Conservation (phyloP, 2,113 vertebrate species). For the Lampris incognitus region DNA sequence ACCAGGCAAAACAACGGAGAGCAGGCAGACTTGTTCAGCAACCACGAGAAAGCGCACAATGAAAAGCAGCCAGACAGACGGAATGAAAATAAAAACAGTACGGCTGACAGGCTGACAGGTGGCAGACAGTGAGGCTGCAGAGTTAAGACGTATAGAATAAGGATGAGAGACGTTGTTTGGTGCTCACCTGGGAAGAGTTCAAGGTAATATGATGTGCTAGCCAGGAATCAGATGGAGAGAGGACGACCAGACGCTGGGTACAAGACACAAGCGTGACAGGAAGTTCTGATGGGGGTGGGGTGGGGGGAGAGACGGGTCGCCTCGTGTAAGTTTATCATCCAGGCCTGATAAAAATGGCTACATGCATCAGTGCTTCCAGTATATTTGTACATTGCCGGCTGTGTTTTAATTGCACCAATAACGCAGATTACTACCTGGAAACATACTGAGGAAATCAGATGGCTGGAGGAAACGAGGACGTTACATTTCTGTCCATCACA, state of each 20-base stretch:
- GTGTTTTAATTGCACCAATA: no score
- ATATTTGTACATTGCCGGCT: no score
- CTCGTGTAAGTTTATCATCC: not conserved
- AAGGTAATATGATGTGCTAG: constrained; percentile 49
- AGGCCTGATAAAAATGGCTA: no score
- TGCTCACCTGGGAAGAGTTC: constrained; percentile 42
- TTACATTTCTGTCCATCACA: no score
- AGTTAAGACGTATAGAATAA: constrained; percentile 16
- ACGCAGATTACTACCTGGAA: no score
- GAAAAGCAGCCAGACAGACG: constrained; percentile 1
- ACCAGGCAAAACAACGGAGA: constrained; percentile 43
- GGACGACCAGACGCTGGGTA: not conserved
- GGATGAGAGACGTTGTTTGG: constrained; percentile 48
- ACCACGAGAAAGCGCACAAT: constrained; percentile 19
- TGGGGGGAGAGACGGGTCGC: not conserved
- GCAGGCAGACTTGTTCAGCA: constrained; percentile 28
- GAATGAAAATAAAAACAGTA: constrained; percentile 4
- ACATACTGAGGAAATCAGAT: no score
- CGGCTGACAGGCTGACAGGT: constrained; percentile 22
- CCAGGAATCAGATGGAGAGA: constrained; percentile 25
- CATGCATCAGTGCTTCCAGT: no score
- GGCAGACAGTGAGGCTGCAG: constrained; percentile 9
- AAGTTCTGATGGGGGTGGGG: constrained; percentile 2
- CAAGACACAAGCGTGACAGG: not conserved
- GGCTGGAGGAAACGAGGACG: no score